These are phyloP conservation scores for Rhinogobius similis DNA, from an alignment of 2,113 vertebrate species.

Conservation along the genomic window DNA sequence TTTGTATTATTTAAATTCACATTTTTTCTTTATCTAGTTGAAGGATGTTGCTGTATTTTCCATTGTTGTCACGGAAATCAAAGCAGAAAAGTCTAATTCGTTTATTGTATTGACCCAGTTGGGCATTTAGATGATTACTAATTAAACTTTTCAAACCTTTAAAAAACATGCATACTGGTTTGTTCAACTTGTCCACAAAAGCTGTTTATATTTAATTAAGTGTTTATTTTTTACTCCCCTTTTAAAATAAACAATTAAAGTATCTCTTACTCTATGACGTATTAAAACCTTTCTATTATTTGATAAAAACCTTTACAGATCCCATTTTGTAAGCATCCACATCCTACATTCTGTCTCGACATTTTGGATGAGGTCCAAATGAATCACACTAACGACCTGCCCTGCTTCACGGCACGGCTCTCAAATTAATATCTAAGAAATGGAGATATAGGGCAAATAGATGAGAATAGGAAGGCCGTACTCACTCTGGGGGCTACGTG, in stretches of 20 bases:
- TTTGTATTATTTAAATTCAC: too few species aligned
- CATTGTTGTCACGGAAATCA: not conserved
- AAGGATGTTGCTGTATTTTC: not conserved
- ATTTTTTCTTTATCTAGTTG: not conserved
- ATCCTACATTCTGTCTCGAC: constrained; percentile 46
- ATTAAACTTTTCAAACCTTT: not conserved
- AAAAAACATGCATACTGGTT: not conserved
- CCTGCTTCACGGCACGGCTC: constrained; percentile 69
- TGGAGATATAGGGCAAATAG: constrained; percentile 86
- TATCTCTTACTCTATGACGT: not conserved
- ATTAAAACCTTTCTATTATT: constrained; percentile 46
- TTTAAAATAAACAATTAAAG: too few species aligned
- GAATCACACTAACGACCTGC: constrained; percentile 76
- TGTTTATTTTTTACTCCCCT: too few species aligned
- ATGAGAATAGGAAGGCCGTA: constrained; percentile 80
- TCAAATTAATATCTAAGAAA: constrained; percentile 84
- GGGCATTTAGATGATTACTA: not conserved
- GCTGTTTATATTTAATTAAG: too few species aligned
- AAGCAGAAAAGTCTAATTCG: not conserved
- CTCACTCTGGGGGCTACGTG: constrained; percentile 70
- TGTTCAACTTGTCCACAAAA: too few species aligned
- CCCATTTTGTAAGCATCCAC: constrained; percentile 40
- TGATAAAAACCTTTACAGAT: constrained; percentile 38
- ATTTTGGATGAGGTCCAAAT: constrained; percentile 68
- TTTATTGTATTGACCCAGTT: not conserved